Evolutionary conservation across 30 jellyfish, hydroid and myxozoan species (phyloP).

Genomic region (Chironex yamaguchii): DNA sequence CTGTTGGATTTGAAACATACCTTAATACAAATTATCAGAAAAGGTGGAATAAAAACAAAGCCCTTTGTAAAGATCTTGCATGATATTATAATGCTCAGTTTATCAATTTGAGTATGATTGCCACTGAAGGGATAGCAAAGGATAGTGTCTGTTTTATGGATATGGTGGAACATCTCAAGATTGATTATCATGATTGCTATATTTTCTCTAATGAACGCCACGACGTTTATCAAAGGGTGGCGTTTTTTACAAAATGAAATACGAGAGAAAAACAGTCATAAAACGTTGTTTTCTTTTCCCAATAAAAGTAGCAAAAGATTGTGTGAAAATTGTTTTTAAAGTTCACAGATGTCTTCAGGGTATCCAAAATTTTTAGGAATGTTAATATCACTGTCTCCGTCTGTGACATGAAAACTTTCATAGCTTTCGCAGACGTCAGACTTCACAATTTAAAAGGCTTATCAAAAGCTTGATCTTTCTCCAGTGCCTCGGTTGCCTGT

Average conservation of each 20-base stretch:
- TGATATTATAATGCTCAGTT: too few species aligned
- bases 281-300: too few species aligned
- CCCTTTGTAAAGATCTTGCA: too few species aligned
- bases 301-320: not conserved
- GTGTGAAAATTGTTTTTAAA: not conserved
- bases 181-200: too few species aligned
- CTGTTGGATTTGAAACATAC: too few species aligned
- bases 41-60: too few species aligned
- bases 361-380: too few species aligned
- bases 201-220: not conserved
- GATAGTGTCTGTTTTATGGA: too few species aligned
- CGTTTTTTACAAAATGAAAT: not conserved
- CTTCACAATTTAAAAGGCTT: not conserved
- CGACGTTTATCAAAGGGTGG: not conserved
- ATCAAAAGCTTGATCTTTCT: not conserved
- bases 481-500: not conserved
- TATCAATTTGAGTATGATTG: too few species aligned
- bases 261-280: not conserved
- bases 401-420: not conserved
- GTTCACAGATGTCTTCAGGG: not conserved
- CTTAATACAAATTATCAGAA: too few species aligned
- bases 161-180: too few species aligned
- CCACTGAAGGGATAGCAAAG: too few species aligned
- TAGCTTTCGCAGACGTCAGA: not conserved
- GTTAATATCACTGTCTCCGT: not conserved